Conservation (phyloP, 2,113 vertebrate species). For the Cairina moschata region DNA sequence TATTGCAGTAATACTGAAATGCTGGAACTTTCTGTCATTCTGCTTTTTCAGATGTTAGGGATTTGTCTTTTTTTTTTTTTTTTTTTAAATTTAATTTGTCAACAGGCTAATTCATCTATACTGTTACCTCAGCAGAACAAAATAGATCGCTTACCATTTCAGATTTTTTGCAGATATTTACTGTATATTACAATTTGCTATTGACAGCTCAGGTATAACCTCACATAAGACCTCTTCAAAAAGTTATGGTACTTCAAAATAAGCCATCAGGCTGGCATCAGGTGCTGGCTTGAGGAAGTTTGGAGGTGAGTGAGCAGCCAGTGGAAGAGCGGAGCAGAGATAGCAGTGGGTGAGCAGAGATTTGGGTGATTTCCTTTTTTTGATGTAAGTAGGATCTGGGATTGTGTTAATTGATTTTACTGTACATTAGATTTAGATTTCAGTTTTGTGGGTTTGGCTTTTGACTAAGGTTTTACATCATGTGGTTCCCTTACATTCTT, state of each 20-base stretch:
- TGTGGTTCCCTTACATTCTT: not conserved
- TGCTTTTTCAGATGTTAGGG: not conserved
- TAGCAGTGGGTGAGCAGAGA: not conserved
- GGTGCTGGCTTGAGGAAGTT: not conserved
- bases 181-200: not conserved
- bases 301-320: not conserved
- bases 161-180: not conserved
- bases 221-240: not conserved
- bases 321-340: not conserved
- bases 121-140: not conserved
- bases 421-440: conserved; percentile 24
- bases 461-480: not conserved
- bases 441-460: conserved; percentile 53
- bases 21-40: not conserved
- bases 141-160: not conserved
- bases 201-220: not conserved
- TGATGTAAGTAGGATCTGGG: not conserved
- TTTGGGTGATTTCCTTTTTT: not conserved
- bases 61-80: not conserved
- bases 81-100: not conserved
- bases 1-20: not conserved
- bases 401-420: conserved; percentile 50
- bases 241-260: not conserved
- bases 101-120: not conserved
- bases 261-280: not conserved